A percentile compares a stretch with the other conserved stretches of the same genome.
Evolutionary conservation across 2,113 vertebrate genomes (phyloP).

Genomic region (Prinia subflava): DNA sequence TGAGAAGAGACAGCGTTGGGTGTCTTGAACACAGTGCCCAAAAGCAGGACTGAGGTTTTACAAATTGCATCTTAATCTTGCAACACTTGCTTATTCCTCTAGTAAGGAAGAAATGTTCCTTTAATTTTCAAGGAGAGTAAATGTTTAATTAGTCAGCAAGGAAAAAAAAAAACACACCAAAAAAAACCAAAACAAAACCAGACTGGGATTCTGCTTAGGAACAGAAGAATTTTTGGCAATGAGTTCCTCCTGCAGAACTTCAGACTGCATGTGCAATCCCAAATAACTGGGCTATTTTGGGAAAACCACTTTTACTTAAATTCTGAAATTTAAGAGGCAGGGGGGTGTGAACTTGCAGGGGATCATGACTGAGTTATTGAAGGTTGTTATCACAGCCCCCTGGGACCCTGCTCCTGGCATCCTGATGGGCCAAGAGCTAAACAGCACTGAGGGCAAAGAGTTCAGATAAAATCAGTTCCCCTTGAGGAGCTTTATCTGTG

Average conservation of each 20-base stretch:
- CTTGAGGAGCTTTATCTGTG: not conserved
- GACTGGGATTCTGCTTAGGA: not conserved
- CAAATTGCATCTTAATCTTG: not conserved
- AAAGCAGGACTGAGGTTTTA: not conserved
- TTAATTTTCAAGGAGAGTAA: not conserved
- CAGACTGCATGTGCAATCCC: not conserved
- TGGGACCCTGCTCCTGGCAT: not conserved
- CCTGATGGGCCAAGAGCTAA: not conserved
- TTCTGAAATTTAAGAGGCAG: not conserved
- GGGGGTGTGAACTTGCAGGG: rapidly evolving
- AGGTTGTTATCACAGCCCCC: not conserved
- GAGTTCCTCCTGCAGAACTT: not conserved
- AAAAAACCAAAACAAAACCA: not conserved
- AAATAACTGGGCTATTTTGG: rapidly evolving
- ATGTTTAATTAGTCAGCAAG: not conserved
- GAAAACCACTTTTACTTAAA: not conserved
- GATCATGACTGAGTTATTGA: rapidly evolving
- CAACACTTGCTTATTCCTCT: not conserved
- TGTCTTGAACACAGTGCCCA: not conserved
- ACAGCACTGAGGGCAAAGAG: not conserved
- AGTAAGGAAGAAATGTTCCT: not conserved
- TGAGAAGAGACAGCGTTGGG: not conserved
- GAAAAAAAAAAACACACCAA: not conserved
- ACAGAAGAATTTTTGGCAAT: not conserved
- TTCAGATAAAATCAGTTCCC: not conserved